Evolutionary conservation across 37 sponge, comb jelly and placozoan species (phyloP).

Genomic region (Aplysina aerophoba): DNA sequence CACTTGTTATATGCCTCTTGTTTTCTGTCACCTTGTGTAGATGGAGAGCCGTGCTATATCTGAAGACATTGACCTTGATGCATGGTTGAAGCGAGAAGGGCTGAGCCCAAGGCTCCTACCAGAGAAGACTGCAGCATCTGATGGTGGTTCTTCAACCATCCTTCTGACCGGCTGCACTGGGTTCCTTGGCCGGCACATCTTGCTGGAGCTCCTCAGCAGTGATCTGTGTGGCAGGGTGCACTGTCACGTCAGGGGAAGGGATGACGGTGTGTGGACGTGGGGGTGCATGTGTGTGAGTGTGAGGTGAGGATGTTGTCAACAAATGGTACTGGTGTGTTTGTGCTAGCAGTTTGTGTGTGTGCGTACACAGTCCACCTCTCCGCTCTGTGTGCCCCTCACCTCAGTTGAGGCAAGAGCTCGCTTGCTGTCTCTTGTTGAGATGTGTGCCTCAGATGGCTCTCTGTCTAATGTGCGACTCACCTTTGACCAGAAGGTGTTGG

Average conservation of each 20-base stretch:
- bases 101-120: not conserved
- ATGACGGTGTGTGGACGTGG: not conserved
- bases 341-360: not conserved
- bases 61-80: not conserved
- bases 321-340: not conserved
- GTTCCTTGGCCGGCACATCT: constrained; percentile 52
- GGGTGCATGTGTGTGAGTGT: not conserved
- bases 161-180: constrained; percentile 58
- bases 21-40: not conserved
- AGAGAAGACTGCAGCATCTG: not conserved
- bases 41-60: not conserved
- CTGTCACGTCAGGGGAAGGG: constrained; percentile 25
- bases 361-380: not conserved
- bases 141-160: not conserved
- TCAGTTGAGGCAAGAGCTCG: not conserved
- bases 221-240: constrained; percentile 12
- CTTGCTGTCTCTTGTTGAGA: not conserved
- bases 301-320: not conserved
- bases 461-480: not conserved
- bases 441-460: not conserved
- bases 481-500: constrained; percentile 17
- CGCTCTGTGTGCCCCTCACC: not conserved
- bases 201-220: constrained; percentile 36
- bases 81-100: not conserved
- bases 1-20: not conserved